Evolutionary conservation across 1,140 invertebrate species (phyloP), one percentile per base, ranked within the genome.

Genomic region (Brachionus rubens): DNA sequence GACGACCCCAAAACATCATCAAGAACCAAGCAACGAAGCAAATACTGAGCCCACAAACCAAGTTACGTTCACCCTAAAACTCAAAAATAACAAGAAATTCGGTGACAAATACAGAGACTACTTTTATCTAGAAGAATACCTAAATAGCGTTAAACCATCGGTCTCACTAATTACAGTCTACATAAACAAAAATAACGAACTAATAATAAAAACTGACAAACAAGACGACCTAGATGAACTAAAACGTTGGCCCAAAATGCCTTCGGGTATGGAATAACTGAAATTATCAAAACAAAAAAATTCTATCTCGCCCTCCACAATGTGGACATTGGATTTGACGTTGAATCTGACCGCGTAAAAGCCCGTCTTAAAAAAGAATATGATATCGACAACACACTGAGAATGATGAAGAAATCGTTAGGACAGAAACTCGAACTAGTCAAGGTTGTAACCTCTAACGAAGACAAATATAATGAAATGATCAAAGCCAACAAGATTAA

Each of bases 391-490:
- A 54, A 54, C 24, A 54, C 50, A 12, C 24, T 54, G 50, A 19
- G 50, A 19, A 54, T 54, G 50, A 26, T 54, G 7, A 54, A 54
- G 26, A 54, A 54, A 24, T 54, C 50, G 26, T 24, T 24, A 54
- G 50, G 50, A 54, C 50, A 54, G 26, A 54, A 54, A 26, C 24
- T 54, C 16, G 50, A 54, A 54, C 24, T 54, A 54, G 50, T 54
- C 26, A 54, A 54, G 26, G 26, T 54, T 30, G 52, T 56, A 12
- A 56, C 52, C 24, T 56, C 52, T 30, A 56, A 56, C 52, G 26
- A 56, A 56, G 28, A 56, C n/a, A 56, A 56, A 56, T 56, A 30
- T 30, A 56, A 56, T 30, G 7, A 56, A 56, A 56, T 56, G 52
- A 33, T 56, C 28, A 56, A 56, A 30, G 28, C 28, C 26, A 56